Evolutionary conservation across 1,140 invertebrate genomes (phyloP), one percentile per base, ranked within the genome.

Genomic region (Druon quercuslanigerum): DNA sequence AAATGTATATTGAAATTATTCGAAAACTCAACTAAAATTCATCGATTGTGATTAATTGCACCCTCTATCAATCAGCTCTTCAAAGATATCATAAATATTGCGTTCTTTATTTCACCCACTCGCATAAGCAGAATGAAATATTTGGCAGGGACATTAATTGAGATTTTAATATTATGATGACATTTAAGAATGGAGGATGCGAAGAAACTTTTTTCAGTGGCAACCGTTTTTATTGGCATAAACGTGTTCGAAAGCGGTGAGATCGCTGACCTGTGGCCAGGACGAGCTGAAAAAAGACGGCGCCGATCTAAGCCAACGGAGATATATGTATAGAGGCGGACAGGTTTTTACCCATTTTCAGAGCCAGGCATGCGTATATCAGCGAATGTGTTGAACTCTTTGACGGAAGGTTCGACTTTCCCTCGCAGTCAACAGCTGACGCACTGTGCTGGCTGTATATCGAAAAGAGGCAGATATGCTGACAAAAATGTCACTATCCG

Each of bases 371-470:
- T 33, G 60, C 60, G 60, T 66, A 66, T 46, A 66, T 66, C 60
- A 66, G 20, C 57, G 20, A 60, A 60, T 20, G 57, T 60, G 25
- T 60, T 25, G 20, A 25, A 25, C 19, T 57, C 25, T 60, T 20
- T 60, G 72, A 74, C 74, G 76, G 76, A 78, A 78, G 76, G 72
- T 60, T 74, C 75, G 74, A 83, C 82, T 83, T 83, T 83, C 82
- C 80, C 82, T 81, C 60, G 78, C 56, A 72, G 20, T 73, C 74
- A 74, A 77, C 82, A 76, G 82, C 82, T 79, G 82, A 79, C 75
- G 74, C 80, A 74, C 51, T 46, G 40, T 46, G 40, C 40, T 46
- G 40, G 77, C 51, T 54, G 56, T 52, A 25, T 40, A 51, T 56
- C 73, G 76, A 79, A 76, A 79, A 79, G 74, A 78, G 73, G 74